Evolutionary conservation across 2,888 invertebrate species (phyloP).

Genomic region (Drosophila merina): DNA sequence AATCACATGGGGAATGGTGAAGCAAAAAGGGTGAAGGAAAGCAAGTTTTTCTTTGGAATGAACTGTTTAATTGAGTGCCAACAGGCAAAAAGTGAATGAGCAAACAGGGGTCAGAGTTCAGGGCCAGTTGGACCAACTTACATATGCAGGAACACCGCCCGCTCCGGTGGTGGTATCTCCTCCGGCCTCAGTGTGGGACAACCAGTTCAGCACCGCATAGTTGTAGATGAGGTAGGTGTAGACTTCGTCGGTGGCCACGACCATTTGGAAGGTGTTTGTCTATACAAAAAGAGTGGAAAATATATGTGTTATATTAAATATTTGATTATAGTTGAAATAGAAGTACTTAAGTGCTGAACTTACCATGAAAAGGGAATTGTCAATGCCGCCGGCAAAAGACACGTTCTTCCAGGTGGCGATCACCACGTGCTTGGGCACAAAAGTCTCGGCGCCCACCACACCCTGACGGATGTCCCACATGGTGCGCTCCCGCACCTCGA

Average conservation of each 20-base stretch:
- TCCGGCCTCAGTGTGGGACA: slow-evolving; percentile 94
- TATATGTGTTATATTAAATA: too few relatives aligned
- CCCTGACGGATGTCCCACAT: slow-evolving; percentile 96
- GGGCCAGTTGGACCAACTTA: slow-evolving; percentile 85
- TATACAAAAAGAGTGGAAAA: slow-evolving; percentile 79
- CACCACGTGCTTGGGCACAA: slow-evolving; percentile 94
- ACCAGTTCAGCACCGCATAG: slow-evolving; percentile 96
- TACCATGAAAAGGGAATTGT: slow-evolving; percentile 89
- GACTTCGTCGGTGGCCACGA: slow-evolving; percentile 96
- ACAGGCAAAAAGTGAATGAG: slow-evolving; percentile 18
- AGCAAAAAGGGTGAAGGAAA: neutral
- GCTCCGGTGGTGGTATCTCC: slow-evolving; percentile 94
- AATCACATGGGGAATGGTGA: slow-evolving; percentile 6
- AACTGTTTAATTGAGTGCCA: slow-evolving; percentile 59
- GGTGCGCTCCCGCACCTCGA: slow-evolving; percentile 92
- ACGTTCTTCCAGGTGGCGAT: slow-evolving; percentile 98
- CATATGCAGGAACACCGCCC: slow-evolving; percentile 94
- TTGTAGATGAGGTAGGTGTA: slow-evolving; percentile 98
- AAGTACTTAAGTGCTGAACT: slow-evolving; percentile 74
- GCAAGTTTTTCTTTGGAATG: slow-evolving; percentile 39
- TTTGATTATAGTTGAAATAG: too few relatives aligned
- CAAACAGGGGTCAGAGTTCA: slow-evolving; percentile 4
- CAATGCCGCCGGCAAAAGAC: slow-evolving; percentile 95
- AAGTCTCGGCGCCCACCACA: slow-evolving; percentile 95
- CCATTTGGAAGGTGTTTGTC: slow-evolving; percentile 98